Percentiles rank a stretch among this genome's conserved stretches.
These are phyloP conservation scores for Galeruca laticollis DNA, from an alignment of 2,888 invertebrate species.

Conservation along the genomic window DNA sequence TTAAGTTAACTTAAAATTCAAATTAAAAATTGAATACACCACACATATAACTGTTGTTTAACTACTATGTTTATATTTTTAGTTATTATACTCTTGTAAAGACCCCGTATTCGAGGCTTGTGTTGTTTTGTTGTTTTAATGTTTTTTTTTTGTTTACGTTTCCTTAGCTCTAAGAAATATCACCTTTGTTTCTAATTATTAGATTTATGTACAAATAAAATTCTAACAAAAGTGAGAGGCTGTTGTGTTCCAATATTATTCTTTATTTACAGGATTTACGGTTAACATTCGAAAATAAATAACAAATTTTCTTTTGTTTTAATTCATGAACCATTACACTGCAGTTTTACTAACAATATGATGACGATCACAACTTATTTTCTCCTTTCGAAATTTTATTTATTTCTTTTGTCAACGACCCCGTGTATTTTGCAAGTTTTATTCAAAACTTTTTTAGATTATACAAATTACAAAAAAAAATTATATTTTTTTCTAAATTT, in stretches of 20 bases:
- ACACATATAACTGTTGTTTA: slow-evolving; percentile 59
- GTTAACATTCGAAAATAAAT: not conserved
- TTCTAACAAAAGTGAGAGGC: slow-evolving; percentile 30
- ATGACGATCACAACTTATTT: no score
- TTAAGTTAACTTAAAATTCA: not conserved
- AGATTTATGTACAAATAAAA: slow-evolving; percentile 13
- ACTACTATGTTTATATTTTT: slow-evolving; percentile 59
- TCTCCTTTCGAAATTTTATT: no score
- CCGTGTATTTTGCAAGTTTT: no score
- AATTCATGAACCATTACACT: no score
- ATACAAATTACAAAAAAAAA: no score
- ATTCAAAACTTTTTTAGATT: no score
- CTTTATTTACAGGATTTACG: slow-evolving; percentile 6
- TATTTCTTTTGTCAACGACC: no score
- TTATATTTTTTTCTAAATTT: no score
- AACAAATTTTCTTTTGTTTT: not conserved
- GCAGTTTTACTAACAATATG: no score
- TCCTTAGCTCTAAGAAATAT: slow-evolving; percentile 36
- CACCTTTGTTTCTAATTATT: slow-evolving; percentile 22
- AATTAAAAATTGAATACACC: slow-evolving; percentile 20
- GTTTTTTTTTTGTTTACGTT: slow-evolving; percentile 49
- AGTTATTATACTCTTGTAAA: slow-evolving; percentile 58
- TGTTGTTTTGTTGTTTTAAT: slow-evolving; percentile 55
- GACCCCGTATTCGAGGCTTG: slow-evolving; percentile 54
- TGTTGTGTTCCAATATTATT: slow-evolving; percentile 20